Evolutionary conservation across 2,113 vertebrate genomes (phyloP), one percentile per base, ranked within the genome.

Genomic region (Cyphomyrus plagiostoma): DNA sequence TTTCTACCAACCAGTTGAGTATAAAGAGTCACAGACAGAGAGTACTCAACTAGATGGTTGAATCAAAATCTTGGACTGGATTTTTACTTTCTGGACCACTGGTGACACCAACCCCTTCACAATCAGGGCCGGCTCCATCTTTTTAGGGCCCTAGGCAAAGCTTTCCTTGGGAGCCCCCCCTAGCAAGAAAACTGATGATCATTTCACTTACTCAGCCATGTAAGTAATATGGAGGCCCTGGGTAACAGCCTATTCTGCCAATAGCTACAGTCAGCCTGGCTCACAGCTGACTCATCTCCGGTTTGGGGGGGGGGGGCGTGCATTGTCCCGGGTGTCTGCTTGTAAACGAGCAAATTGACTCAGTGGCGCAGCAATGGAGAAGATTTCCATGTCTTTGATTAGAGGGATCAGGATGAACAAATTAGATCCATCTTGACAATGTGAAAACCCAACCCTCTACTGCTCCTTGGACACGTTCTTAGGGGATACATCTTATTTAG

Each of bases 371-470:
- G 82, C 39, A 23, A 48, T 23, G 21, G 35, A 82, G 42, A 23
- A n/a, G 82, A 84, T 84, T 84, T 84, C 46, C 82, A 84, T 48
- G 19, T 48, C 82, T 48, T 84, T 84, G 48, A 84, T n/a, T 84
- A 84, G 21, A 48, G 82, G 42, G 82, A 46, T 84, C 42, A 39
- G 70, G 70, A 13, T 39, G 74, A 19, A 80, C 74, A 42, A 80
- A 80, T 80, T 80, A 80, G 30, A 80, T 19, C 30, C 74, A 80
- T 80, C 74, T 77, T 77, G 26, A 77, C 30, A 39, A 77, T 77
- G 30, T 77, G 30, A 35, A 77, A 30, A 17, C 70, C 26, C 15
- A 30, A 17, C 70, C 26, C 15, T 77, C 30, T 7, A 77, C 11
- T 39, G 70, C 13, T 42, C 35, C 70, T 4, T 21, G 6, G 5